A percentile compares a stretch with the other conserved stretches of the same genome.
Conservation (phyloP, 2,888 invertebrate species). For the Rhogogaster chlorosoma region DNA sequence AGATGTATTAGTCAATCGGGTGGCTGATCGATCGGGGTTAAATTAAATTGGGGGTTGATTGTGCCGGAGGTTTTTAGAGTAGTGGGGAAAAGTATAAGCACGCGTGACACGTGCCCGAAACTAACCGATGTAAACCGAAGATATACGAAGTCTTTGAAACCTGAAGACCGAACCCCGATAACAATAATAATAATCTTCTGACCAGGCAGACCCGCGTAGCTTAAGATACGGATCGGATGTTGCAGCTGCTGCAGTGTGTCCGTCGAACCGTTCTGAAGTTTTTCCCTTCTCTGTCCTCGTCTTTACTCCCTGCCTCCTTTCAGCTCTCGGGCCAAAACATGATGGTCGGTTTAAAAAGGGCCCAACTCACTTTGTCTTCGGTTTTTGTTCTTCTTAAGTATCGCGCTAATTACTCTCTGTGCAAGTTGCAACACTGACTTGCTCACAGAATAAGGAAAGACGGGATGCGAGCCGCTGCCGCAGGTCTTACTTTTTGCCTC, state of each 20-base stretch:
- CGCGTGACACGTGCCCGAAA: constrained; percentile 73
- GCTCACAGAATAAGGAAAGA: neutral
- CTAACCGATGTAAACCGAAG: constrained; percentile 62
- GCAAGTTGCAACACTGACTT: constrained; percentile 6
- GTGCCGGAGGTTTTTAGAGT: neutral
- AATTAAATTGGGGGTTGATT: constrained; percentile 34
- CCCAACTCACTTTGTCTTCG: constrained; percentile 30
- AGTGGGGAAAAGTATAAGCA: constrained; percentile 57
- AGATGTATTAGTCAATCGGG: neutral
- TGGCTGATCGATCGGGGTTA: neutral
- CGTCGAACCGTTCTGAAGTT: constrained; percentile 53
- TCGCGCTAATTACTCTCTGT: constrained; percentile 22
- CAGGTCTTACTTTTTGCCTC: constrained; percentile 19
- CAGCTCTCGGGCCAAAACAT: neutral
- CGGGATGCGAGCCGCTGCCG: neutral
- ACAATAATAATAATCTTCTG: constrained; percentile 71
- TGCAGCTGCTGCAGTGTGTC: constrained; percentile 74
- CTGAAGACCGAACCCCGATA: constrained; percentile 53
- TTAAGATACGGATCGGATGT: constrained; percentile 72
- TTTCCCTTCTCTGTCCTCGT: constrained; percentile 37
- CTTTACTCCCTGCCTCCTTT: neutral
- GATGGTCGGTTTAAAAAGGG: neutral
- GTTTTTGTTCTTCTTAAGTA: constrained; percentile 4
- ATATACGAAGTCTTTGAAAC: constrained; percentile 60
- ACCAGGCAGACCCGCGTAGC: constrained; percentile 60